Evolutionary conservation across 2,113 vertebrate species (phyloP).

Genomic region (Mesitornis unicolor): DNA sequence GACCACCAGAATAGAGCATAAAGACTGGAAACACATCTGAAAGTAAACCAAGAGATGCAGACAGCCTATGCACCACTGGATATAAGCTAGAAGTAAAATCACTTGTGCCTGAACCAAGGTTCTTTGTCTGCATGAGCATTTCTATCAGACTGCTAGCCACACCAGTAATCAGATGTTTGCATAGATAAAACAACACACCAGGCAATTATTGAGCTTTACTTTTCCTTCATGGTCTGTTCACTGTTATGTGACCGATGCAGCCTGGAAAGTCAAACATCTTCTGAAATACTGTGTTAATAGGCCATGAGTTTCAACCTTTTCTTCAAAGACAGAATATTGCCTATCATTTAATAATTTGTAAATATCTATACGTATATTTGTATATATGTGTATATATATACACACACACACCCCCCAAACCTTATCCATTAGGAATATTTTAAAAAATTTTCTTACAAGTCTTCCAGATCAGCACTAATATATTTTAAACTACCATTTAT

Average conservation of each 20-base stretch:
- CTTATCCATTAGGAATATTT: background rate
- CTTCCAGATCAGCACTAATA: constrained; percentile 1
- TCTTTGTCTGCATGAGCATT: background rate
- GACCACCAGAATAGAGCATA: background rate
- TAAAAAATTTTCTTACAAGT: background rate
- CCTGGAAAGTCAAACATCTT: background rate
- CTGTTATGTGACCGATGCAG: background rate
- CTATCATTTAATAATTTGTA: background rate
- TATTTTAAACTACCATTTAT: constrained; percentile 47
- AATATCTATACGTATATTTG: background rate
- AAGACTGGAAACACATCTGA: background rate
- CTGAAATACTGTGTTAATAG: background rate
- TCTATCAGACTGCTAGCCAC: background rate
- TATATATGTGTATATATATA: too few relatives aligned
- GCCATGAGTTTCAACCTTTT: background rate
- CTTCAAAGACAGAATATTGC: background rate
- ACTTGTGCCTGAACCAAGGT: background rate
- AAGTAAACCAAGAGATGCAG: background rate
- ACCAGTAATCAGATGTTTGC: background rate
- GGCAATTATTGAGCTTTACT: background rate
- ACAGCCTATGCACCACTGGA: background rate
- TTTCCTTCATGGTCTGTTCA: background rate
- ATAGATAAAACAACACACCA: background rate
- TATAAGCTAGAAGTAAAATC: background rate
- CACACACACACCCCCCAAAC: too few relatives aligned